A percentile compares a stretch with the other conserved stretches of the same genome.
Evolutionary conservation across 2,888 invertebrate species (phyloP).

Genomic region (Parnassius glacialis): DNA sequence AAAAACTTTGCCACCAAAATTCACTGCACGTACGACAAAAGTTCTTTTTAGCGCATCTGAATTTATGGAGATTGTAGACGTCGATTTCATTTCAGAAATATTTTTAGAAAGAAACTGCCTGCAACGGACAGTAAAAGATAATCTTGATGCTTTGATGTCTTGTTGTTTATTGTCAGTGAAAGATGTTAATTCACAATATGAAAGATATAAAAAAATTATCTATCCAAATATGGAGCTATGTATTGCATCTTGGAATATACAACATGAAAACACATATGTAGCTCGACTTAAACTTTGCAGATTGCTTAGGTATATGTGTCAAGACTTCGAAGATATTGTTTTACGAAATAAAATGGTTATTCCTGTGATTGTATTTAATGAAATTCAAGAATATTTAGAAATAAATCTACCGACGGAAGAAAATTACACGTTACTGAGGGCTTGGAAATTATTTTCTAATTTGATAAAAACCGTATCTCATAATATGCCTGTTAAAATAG

Average conservation of each 20-base stretch:
- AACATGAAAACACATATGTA: slow-evolving; percentile 31
- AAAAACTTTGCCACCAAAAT: slow-evolving; percentile 38
- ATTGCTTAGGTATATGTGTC: slow-evolving; percentile 36
- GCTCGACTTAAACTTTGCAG: slow-evolving; percentile 37
- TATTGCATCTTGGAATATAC: slow-evolving; percentile 41
- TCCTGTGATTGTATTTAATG: slow-evolving; percentile 38
- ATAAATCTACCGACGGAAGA: slow-evolving; percentile 39
- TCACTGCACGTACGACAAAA: slow-evolving; percentile 25
- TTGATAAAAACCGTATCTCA: slow-evolving; percentile 37
- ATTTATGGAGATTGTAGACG: slow-evolving; percentile 46
- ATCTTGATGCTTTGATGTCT: slow-evolving; percentile 35
- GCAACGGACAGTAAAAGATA: slow-evolving; percentile 36
- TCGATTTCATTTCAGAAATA: slow-evolving; percentile 44
- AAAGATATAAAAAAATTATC: slow-evolving; percentile 46
- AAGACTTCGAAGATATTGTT: slow-evolving; percentile 35
- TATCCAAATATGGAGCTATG: slow-evolving; percentile 45
- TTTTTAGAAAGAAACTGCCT: slow-evolving; percentile 43
- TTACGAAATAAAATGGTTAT: slow-evolving; percentile 36
- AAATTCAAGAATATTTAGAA: slow-evolving; percentile 40
- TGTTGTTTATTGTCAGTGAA: slow-evolving; percentile 45
- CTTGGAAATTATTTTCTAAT: slow-evolving; percentile 46
- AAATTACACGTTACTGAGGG: slow-evolving; percentile 51
- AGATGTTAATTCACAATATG: slow-evolving; percentile 41
- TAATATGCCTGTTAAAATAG: slow-evolving; percentile 23
- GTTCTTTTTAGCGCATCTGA: slow-evolving; percentile 38